phyloP scores from a whole-genome alignment of 2,113 vertebrate genomes.

The human region DNA sequence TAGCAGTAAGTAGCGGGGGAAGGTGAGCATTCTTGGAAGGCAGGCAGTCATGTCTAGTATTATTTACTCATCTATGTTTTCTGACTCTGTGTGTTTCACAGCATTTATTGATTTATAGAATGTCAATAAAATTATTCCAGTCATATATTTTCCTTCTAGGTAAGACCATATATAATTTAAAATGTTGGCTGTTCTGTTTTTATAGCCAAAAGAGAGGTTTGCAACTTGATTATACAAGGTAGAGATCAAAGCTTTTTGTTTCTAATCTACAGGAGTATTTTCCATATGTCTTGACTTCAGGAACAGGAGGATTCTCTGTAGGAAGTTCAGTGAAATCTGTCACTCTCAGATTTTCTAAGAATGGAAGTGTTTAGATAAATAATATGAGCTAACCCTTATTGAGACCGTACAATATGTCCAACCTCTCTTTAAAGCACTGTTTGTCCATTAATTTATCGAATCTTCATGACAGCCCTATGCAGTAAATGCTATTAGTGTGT shows the following conservation, averaged over 20 bases:
- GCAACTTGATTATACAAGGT: neutral
- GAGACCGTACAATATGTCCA: neutral
- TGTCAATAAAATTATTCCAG: neutral
- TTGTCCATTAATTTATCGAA: neutral
- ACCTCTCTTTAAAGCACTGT: neutral
- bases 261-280: neutral
- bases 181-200: neutral
- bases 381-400: neutral
- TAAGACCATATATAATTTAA: neutral
- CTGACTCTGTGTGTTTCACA: neutral
- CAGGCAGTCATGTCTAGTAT: neutral
- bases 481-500: neutral
- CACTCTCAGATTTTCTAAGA: neutral
- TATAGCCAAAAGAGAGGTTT: neutral
- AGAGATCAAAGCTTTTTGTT: neutral
- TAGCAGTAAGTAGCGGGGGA: neutral
- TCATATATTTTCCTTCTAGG: neutral
- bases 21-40: neutral
- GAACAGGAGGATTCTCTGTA: neutral
- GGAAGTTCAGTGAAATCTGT: neutral
- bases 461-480: neutral
- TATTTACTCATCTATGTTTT: neutral
- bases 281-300: neutral
- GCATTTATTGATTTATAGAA: neutral
- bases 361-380: neutral